A percentile compares a stretch with the other conserved stretches of the same genome.
These are phyloP conservation scores for Macaca nemestrina DNA, from an alignment of 2,113 vertebrate genomes.

Conservation along the genomic window DNA sequence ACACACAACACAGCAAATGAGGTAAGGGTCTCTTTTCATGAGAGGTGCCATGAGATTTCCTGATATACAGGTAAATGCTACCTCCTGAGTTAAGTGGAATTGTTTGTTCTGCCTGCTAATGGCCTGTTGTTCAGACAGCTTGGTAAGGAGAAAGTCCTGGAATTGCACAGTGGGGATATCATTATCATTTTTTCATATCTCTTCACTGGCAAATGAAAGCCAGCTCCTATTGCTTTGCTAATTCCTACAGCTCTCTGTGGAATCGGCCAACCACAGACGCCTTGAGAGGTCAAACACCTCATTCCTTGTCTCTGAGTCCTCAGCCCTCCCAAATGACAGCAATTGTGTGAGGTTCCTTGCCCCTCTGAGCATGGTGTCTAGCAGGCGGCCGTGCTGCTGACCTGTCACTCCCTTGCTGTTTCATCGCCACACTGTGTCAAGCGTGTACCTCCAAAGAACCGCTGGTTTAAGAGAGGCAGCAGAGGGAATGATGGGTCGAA, in stretches of 20 bases:
- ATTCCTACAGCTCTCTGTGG: not conserved
- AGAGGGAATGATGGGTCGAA: not conserved
- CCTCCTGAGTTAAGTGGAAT: not conserved
- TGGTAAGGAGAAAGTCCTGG: not conserved
- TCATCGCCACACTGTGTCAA: rapidly evolving
- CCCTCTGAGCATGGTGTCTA: not conserved
- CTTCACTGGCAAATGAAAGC: not conserved
- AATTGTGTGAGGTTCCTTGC: not conserved
- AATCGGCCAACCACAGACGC: not conserved
- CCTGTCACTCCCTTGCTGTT: too few relatives aligned
- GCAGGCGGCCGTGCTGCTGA: rapidly evolving
- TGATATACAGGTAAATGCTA: not conserved
- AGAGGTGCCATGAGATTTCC: not conserved
- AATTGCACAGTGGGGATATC: not conserved
- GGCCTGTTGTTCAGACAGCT: not conserved
- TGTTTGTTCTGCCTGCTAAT: not conserved
- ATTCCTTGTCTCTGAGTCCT: not conserved
- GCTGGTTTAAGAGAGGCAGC: not conserved
- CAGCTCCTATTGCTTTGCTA: not conserved
- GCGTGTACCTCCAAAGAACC: not conserved
- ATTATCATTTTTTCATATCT: not conserved
- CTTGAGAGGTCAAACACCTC: not conserved
- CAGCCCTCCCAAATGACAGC: not conserved
- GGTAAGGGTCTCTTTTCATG: conserved; percentile 82
- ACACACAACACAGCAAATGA: conserved; percentile 99